These are phyloP conservation scores for Desoria tigrina DNA, from an alignment of 2,888 invertebrate species.

Conservation along the genomic window DNA sequence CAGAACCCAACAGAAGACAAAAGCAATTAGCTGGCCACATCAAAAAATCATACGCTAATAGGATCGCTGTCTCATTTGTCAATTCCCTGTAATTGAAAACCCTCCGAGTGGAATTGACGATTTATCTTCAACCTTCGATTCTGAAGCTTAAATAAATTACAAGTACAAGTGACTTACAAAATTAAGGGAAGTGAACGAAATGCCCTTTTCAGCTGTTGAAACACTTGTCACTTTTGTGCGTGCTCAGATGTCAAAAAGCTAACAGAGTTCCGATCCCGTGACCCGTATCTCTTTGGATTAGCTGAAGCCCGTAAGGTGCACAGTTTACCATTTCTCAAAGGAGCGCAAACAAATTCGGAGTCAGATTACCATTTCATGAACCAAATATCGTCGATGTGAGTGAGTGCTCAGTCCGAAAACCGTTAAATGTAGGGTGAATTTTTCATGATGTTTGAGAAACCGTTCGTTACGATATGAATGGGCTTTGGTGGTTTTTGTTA, in stretches of 20 bases:
- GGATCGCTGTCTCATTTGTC: constrained; percentile 2
- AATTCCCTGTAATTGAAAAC: constrained; percentile 2
- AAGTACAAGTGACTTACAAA: neutral
- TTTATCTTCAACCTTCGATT: neutral
- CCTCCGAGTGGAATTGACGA: neutral
- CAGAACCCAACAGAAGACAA: no score
- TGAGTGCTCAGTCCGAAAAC: no score
- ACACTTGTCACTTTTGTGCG: constrained; percentile 12
- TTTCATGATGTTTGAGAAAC: no score
- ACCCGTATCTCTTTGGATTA: constrained; percentile 11
- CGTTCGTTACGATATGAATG: no score
- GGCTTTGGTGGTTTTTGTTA: no score
- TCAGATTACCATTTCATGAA: constrained; percentile 12
- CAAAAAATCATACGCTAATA: no score
- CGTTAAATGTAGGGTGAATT: no score
- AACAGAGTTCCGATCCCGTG: no score
- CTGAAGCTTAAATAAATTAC: neutral
- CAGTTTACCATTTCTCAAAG: no score
- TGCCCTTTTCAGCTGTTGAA: constrained; percentile 4
- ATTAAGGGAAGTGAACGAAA: neutral
- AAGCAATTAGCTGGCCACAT: no score
- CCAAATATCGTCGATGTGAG: no score
- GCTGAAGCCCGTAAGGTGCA: constrained; percentile 1
- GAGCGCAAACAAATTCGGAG: neutral
- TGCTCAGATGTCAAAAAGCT: neutral